phyloP scores from a whole-genome alignment of 2,888 invertebrate species.

The Shargacucullia verbasci region DNA sequence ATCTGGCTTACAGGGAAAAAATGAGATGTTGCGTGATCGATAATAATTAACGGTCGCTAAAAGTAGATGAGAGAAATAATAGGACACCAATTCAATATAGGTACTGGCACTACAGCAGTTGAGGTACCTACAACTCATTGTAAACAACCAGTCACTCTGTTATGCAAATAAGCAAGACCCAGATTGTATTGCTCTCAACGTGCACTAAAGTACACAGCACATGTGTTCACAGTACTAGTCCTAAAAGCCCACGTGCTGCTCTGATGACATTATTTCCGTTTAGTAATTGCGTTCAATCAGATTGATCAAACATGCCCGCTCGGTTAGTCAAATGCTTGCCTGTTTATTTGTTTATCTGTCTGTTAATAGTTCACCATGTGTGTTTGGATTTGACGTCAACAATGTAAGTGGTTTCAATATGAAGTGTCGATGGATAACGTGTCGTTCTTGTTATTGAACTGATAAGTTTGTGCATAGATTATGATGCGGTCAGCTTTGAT shows the following conservation, averaged over 20 bases:
- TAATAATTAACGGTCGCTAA: too few relatives aligned
- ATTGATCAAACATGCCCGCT: conserved; percentile 50
- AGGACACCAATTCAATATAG: too few relatives aligned
- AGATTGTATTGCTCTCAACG: not conserved
- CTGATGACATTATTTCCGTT: conserved; percentile 64
- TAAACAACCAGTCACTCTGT: too few relatives aligned
- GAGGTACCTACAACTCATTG: too few relatives aligned
- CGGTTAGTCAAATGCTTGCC: conserved; percentile 49
- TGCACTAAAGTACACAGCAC: not conserved
- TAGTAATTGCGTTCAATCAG: conserved; percentile 59
- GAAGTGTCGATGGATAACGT: conserved; percentile 11
- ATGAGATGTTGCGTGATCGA: too few relatives aligned
- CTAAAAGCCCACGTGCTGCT: conserved; percentile 20
- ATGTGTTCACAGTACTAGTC: conserved; percentile 5
- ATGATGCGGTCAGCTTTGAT: too few relatives aligned
- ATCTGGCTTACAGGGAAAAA: too few relatives aligned
- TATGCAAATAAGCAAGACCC: too few relatives aligned
- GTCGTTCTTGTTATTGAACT: not conserved
- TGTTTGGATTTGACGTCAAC: conserved; percentile 26
- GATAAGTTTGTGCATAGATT: too few relatives aligned
- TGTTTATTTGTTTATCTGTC: conserved; percentile 27
- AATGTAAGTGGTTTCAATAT: conserved; percentile 14
- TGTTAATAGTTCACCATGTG: conserved; percentile 28
- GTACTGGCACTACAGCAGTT: too few relatives aligned
- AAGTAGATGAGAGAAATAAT: too few relatives aligned